These are phyloP conservation scores for Anagrus nilaparvatae DNA, from an alignment of 1,140 invertebrate genomes.

Conservation along the genomic window DNA sequence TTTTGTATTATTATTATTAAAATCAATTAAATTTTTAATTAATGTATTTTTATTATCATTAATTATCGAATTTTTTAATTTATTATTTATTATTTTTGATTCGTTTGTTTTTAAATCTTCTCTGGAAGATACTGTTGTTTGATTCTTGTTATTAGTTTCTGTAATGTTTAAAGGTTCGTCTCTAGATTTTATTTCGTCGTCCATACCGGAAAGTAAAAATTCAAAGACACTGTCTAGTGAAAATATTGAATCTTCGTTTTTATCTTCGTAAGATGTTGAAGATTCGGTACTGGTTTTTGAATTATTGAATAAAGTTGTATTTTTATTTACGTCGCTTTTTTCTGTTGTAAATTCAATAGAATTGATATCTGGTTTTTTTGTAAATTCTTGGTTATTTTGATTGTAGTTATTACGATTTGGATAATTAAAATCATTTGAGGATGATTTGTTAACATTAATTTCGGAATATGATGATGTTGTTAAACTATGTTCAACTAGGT, in stretches of 20 bases:
- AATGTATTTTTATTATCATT: background rate
- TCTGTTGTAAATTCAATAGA: background rate
- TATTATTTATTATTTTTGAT: background rate
- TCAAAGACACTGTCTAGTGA: conserved; percentile 49
- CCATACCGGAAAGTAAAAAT: conserved; percentile 32
- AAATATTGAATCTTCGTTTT: conserved; percentile 42
- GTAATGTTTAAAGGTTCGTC: background rate
- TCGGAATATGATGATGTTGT: conserved; percentile 22
- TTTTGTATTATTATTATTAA: background rate
- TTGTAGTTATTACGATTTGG: too few relatives aligned
- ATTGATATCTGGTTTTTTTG: background rate
- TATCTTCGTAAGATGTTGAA: too few relatives aligned
- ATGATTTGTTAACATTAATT: too few relatives aligned
- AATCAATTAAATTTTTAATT: background rate
- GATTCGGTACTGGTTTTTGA: too few relatives aligned
- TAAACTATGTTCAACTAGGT: conserved; percentile 30
- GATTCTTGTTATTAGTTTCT: background rate
- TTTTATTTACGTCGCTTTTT: conserved; percentile 1
- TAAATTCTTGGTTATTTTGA: conserved; percentile 14
- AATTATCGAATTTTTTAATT: background rate
- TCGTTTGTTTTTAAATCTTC: too few relatives aligned
- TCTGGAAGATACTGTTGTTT: background rate
- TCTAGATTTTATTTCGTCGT: background rate
- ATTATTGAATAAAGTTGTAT: background rate
- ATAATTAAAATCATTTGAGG: too few relatives aligned